Evolutionary conservation across 2,888 invertebrate genomes (phyloP).

Genomic region (Nowickia ferox): DNA sequence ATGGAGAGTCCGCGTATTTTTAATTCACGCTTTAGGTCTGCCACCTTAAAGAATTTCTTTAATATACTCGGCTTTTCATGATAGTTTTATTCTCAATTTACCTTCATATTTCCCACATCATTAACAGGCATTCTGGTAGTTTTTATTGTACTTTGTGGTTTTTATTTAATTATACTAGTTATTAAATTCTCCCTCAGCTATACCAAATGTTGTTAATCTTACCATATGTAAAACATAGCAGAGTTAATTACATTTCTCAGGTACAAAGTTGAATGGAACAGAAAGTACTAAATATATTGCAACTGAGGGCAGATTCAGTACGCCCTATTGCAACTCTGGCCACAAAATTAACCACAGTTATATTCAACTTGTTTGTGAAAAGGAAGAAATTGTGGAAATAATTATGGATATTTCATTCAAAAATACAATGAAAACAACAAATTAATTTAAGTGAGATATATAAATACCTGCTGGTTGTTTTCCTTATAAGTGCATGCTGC

Average conservation of each 20-base stretch:
- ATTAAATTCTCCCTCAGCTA: neutral
- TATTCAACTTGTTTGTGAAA: no score
- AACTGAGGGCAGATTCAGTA: neutral
- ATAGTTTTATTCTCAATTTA: conserved; percentile 57
- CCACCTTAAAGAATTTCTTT: conserved; percentile 85
- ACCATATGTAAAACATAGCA: conserved; percentile 40
- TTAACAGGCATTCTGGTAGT: conserved; percentile 79
- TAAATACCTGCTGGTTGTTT: no score
- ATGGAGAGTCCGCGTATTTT: conserved; percentile 90
- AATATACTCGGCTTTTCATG: neutral
- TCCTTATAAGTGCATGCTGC: no score
- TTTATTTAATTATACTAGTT: conserved; percentile 11
- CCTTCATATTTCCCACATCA: conserved; percentile 83
- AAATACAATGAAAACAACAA: no score
- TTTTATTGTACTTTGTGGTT: conserved; percentile 47
- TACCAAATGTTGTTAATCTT: conserved; percentile 12
- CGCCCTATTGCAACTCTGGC: neutral
- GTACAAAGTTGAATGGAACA: conserved; percentile 18
- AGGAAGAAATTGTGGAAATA: no score
- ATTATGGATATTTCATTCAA: no score
- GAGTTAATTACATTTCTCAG: neutral
- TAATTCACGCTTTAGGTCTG: conserved; percentile 92
- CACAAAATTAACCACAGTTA: neutral
- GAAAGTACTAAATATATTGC: neutral
- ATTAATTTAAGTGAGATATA: no score